Base-by-base conservation (phyloP, 2,113 vertebrate genomes). In the Microcebus tavaratra region DNA sequence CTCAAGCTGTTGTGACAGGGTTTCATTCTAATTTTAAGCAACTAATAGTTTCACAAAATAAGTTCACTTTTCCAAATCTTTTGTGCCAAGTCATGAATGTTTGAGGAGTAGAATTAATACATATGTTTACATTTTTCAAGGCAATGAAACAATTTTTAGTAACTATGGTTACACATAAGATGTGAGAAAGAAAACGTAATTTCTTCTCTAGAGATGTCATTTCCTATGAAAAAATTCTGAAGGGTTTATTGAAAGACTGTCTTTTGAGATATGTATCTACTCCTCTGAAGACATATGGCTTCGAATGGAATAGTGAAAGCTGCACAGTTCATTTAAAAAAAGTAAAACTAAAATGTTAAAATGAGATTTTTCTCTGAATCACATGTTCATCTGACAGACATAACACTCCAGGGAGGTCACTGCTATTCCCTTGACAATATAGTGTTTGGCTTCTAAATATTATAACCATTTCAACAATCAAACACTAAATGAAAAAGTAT, bases 141-240 rank as follows among this genome's bases (percentile, higher is more conserved):
- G 86, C 36, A 95, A 91, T 82, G 29, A 90, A 93, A 61, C 29
- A 50, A 76, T 67, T 68, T 94, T 81, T 78, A 65, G 73, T 93
- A 87, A 94, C 75, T 95, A 93, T 65, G 59, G 87, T 31, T 85
- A 86, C 92, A 97, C 21, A 88, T 8, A 88, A 90, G 68, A 39
- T n/a, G 45, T n/a, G 55, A 96, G 34, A 27, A 90, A 88, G 23
- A 73, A 94, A 90, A 97, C 57, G 12, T 7, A 78, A 88, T 88
- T 81, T 14, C 25, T 72, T 72, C 50, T 65, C 12, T 29, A 89
- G 79, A 94, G 63, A 75, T 85, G 34, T 70, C 79, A 42, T 65
- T 80, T 57, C 50, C 23, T 21, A 18, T n/a, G 34, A 81, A 93
- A 84, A 88, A 53, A 79, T 72, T 80, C 80, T 78, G 10, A 73